A percentile compares a stretch with the other conserved stretches of the same genome.
Evolutionary conservation across 2,113 vertebrate species (phyloP).

Genomic region (Megalops atlanticus): DNA sequence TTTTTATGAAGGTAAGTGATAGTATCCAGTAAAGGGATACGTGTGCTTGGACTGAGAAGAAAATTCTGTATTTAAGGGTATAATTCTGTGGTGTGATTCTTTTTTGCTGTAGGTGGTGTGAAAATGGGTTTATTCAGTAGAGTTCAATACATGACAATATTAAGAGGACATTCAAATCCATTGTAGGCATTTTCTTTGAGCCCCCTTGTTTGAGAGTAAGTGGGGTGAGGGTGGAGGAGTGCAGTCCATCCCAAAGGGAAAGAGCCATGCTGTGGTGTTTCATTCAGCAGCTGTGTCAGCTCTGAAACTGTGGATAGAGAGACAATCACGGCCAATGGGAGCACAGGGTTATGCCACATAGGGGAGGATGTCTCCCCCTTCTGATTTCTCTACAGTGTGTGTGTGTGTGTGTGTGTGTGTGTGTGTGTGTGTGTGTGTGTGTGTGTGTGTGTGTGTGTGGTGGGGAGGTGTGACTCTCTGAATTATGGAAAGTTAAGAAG

Average conservation of each 20-base stretch:
- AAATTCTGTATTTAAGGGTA: background rate
- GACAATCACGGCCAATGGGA: background rate
- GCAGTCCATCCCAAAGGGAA: background rate
- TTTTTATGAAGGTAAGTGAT: background rate
- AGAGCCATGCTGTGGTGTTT: background rate
- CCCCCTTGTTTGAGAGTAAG: background rate
- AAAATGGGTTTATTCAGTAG: background rate
- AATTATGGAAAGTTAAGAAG: background rate
- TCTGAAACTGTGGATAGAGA: background rate
- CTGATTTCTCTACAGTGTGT: background rate
- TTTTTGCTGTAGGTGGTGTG: background rate
- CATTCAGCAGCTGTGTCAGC: background rate
- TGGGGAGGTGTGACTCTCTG: background rate
- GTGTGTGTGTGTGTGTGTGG: background rate
- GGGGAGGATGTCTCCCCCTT: background rate
- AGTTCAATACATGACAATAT: background rate
- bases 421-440: too few relatives aligned
- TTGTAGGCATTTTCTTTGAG: background rate
- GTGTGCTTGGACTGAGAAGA: background rate
- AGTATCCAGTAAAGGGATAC: too few relatives aligned
- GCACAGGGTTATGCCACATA: too few relatives aligned
- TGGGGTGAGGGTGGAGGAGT: background rate
- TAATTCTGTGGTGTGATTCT: background rate
- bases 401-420: background rate
- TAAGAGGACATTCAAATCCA: background rate